These are phyloP conservation scores for Pelobates cultripes DNA, from an alignment of 2,797 vertebrate genomes.

Conservation along the genomic window DNA sequence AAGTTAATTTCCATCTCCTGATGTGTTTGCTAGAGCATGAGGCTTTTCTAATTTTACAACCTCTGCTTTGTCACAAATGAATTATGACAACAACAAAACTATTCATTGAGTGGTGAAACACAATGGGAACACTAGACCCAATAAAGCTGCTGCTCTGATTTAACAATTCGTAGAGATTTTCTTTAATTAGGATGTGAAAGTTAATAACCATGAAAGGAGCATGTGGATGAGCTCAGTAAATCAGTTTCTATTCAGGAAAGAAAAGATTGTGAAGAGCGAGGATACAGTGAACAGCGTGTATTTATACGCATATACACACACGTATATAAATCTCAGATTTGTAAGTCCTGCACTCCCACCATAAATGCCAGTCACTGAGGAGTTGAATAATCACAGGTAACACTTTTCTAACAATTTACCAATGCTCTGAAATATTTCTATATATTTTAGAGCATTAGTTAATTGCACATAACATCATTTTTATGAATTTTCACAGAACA, in stretches of 20 bases:
- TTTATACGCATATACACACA: too few species aligned
- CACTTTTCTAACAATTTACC: too few species aligned
- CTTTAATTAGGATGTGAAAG: slow-evolving; percentile 44
- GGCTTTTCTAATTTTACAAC: slow-evolving; percentile 45
- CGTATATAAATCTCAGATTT: too few species aligned
- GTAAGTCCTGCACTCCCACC: too few species aligned
- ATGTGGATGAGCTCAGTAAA: slow-evolving; percentile 22
- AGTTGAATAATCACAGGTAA: too few species aligned
- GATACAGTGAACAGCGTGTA: not conserved
- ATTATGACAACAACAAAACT: slow-evolving; percentile 35
- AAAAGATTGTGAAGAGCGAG: not conserved
- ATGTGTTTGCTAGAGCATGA: slow-evolving; percentile 41
- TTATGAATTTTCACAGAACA: too few species aligned
- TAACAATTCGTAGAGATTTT: slow-evolving; percentile 44
- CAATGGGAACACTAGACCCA: slow-evolving; percentile 26
- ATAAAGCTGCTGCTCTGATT: slow-evolving; percentile 47
- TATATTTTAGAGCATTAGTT: too few species aligned
- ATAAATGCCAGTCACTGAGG: too few species aligned
- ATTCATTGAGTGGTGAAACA: slow-evolving; percentile 27
- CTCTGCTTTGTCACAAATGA: slow-evolving; percentile 37
- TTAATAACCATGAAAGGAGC: slow-evolving; percentile 46
- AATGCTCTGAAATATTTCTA: too few species aligned
- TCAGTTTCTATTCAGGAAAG: not conserved
- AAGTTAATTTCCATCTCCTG: slow-evolving; percentile 47
- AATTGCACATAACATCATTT: too few species aligned